Evolutionary conservation across 2,113 vertebrate species (phyloP), one percentile per base, ranked within the genome.

Genomic region (Pipra filicauda): DNA sequence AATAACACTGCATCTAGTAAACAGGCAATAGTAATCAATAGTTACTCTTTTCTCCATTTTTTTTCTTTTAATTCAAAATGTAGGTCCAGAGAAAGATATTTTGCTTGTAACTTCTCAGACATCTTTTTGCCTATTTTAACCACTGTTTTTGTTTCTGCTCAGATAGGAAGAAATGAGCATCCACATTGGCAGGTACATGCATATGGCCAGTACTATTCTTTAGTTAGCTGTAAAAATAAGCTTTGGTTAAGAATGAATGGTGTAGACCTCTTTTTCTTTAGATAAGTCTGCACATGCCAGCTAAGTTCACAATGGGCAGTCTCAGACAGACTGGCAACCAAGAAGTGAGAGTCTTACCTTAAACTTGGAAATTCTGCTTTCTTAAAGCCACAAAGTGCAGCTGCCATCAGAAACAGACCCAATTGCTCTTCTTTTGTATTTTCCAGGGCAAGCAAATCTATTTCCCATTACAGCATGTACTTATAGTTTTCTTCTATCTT

Each of bases 401-500:
- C 72, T 96, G 90, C 90, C 95, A 92, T 88, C 79, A 93, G 81
- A 91, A 96, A 88, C 84, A 94, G 85, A 88, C 35, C 35, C n/a
- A 84, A 69, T 7, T 67, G 79, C 92, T 83, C 82, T 96, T 66
- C 74, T 91, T 91, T 96, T 92, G 78, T 72, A 75, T 83, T 95
- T 95, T 92, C n/a, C 86, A 93, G 84, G 89, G 74, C 89, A 94
- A 96, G 87, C 18, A 79, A 91, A 78, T 66, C 41, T 95, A 94
- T 90, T 95, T 96, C 88, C 88, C 65, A 35, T 73, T 93, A 78
- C 84, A 96, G 91, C 22, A 71, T 92, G 80, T 78, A 93, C 80
- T 95, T 96, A 94, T 4, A 95, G 91, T 73, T 95, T 85, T 93
- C 86, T 88, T 88, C 91, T 85, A 72, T 91, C 73, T 90, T 79